Evolutionary conservation across 2,888 invertebrate genomes (phyloP).

Genomic region (Rotaria macrura): DNA sequence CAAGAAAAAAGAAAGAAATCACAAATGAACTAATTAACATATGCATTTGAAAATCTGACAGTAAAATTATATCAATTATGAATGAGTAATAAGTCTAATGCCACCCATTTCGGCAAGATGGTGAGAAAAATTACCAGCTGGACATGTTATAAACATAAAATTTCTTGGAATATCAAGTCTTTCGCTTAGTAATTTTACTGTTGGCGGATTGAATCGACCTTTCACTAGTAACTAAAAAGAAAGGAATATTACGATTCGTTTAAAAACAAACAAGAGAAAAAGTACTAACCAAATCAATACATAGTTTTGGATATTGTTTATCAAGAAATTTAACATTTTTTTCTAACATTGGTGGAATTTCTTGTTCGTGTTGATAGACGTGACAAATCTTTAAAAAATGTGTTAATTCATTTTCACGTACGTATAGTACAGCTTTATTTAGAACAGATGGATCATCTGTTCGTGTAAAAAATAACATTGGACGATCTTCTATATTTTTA

Average conservation of each 20-base stretch:
- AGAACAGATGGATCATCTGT: neutral
- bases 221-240: neutral
- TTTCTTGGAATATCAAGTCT: neutral
- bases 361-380: neutral
- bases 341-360: neutral
- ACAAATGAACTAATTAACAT: neutral
- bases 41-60: neutral
- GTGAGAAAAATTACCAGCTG: neutral
- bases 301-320: constrained; percentile 4
- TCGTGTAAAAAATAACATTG: constrained; percentile 8
- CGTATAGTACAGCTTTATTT: constrained; percentile 2
- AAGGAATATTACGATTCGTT: neutral
- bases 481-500: constrained; percentile 1
- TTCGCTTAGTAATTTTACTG: neutral
- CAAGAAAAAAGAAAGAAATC: neutral
- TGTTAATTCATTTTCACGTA: neutral
- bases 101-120: neutral
- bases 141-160: constrained; percentile 22
- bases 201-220: constrained; percentile 3
- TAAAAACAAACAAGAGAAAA: neutral
- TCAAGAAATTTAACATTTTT: neutral
- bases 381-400: neutral
- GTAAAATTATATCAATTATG: neutral
- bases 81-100: neutral
- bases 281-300: neutral